Evolutionary conservation across 1,140 invertebrate genomes (phyloP).

Genomic region (Pseudomyrmex flavicornis): DNA sequence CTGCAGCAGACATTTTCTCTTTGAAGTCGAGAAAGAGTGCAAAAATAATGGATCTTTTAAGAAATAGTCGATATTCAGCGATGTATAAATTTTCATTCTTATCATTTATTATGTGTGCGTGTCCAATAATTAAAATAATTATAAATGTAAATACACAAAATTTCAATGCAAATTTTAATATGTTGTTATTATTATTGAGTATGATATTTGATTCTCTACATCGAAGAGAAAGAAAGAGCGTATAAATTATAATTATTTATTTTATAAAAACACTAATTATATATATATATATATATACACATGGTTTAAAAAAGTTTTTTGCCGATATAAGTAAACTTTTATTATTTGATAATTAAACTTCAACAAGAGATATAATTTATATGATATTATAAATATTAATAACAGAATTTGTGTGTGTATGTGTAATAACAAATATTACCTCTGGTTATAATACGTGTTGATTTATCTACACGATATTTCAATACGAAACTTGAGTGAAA

Average conservation of each 20-base stretch:
- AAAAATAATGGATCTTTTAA: slow-evolving; percentile 71
- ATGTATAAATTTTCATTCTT: slow-evolving; percentile 28
- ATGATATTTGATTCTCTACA: slow-evolving; percentile 1
- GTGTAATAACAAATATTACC: not conserved
- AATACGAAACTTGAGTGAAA: not conserved
- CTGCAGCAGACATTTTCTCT: slow-evolving; percentile 61
- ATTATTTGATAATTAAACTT: slow-evolving; percentile 7
- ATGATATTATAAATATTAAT: not conserved
- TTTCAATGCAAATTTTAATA: no score
- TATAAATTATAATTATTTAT: not conserved
- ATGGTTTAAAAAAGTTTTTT: not conserved
- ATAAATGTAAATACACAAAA: no score
- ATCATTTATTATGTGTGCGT: not conserved
- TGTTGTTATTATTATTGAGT: not conserved
- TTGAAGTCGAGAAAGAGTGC: slow-evolving; percentile 64
- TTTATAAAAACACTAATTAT: not conserved
- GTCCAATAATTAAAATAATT: no score
- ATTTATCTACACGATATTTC: not conserved
- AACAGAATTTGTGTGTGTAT: not conserved
- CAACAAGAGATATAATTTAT: not conserved
- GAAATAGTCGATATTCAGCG: slow-evolving; percentile 49
- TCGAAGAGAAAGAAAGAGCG: no score
- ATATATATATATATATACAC: no score
- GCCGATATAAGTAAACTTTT: not conserved
- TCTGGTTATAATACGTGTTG: not conserved